Evolutionary conservation across 2,113 vertebrate genomes (phyloP).

Genomic region (Capreolus pygargus): DNA sequence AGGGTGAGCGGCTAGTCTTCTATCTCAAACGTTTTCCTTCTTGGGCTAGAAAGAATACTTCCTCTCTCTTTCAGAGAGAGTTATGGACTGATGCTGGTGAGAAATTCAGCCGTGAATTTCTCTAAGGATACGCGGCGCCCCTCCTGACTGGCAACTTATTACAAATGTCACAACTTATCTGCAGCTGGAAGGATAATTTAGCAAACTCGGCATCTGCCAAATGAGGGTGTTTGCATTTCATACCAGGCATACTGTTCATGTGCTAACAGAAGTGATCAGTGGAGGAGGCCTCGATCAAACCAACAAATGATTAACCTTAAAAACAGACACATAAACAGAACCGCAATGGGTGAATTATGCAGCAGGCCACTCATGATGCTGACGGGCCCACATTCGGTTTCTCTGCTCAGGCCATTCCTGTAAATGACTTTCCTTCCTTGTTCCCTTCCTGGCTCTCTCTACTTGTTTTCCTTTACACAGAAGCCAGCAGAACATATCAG

Average conservation of each 20-base stretch:
- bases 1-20: neutral
- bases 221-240: constrained; percentile 58
- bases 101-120: neutral
- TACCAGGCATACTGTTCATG: constrained; percentile 32
- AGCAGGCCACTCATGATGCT: neutral
- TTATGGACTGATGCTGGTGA: neutral
- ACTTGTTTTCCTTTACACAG: constrained; percentile 51
- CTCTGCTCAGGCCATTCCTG: constrained; percentile 12
- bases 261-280: constrained; percentile 38
- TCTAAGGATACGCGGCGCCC: neutral
- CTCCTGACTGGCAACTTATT: constrained; percentile 63
- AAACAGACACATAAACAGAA: constrained; percentile 55
- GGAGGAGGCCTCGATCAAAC: constrained; percentile 43
- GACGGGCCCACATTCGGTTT: constrained; percentile 52
- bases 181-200: constrained; percentile 68
- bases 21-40: neutral
- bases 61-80: neutral
- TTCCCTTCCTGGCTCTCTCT: constrained; percentile 38
- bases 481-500: constrained; percentile 30
- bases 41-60: neutral
- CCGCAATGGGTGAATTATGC: constrained; percentile 34
- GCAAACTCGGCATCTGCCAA: constrained; percentile 42
- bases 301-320: constrained; percentile 68
- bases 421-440: constrained; percentile 10
- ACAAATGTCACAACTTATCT: constrained; percentile 67